Evolutionary conservation across 1,140 invertebrate species (phyloP), one percentile per base, ranked within the genome.

Genomic region (Listronotus bonariensis): DNA sequence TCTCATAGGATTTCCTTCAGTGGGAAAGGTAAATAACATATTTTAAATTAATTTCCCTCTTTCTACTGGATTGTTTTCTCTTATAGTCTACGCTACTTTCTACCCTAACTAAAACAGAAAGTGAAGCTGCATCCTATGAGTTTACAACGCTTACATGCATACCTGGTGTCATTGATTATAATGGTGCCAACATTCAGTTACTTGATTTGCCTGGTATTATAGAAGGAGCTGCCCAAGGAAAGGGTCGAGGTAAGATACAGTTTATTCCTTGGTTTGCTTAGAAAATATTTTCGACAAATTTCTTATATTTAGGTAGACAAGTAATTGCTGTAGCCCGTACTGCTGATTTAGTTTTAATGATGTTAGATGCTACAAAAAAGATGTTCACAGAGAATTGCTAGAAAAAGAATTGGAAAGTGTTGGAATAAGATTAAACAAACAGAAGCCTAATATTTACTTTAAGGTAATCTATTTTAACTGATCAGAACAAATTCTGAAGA

Each of bases 121-220:
- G 95, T 69, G 97, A 97, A 81, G 92, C 91, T 52, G 97, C 97
- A 10, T 92, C 92, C 55, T 99, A 99, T 81, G 98, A 99, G 82
- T 99, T 99, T 79, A 99, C 98, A 64, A 99, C 98, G 0, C 81
- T 99, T 42, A 99, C 98, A 20, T 99, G 98, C 81, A 99, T 99
- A 75, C 98, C 98, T 49, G 98, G 98, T 61, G 96, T 99, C 0
- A 97, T 99, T 68, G 92, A 98, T 78, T 98, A 98, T 77, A 94
- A 97, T 79, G 96, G 96, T 54, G 97, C 97, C 14, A 99, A 98
- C 78, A 99, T 99, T 78, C 98, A 99, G 77, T 82, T 99, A 48
- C 86, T 99, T 2, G 97, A 99, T 88, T 86, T 99, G 72, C 97
- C 97, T 69, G 97, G 96, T 76, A 94, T 93, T 73, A 98, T 98